Evolutionary conservation across 2,113 vertebrate species (phyloP).

Genomic region (Eudyptes chrysolophus): DNA sequence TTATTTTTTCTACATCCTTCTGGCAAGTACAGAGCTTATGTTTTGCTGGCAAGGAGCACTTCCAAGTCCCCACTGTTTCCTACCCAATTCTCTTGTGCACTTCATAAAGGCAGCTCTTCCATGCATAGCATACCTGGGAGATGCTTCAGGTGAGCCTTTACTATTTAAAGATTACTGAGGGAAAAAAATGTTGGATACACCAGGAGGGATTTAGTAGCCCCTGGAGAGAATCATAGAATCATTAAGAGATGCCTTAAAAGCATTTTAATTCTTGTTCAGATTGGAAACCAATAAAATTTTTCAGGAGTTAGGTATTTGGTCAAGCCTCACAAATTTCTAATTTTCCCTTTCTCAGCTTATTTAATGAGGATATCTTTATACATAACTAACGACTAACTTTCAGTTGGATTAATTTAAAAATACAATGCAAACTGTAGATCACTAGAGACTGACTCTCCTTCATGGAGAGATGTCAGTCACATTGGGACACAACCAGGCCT

Average conservation of each 20-base stretch:
- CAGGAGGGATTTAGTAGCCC: background rate
- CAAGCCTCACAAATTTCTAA: constrained; percentile 13
- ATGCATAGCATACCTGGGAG: background rate
- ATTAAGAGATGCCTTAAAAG: background rate
- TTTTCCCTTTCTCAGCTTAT: background rate
- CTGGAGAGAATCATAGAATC: background rate
- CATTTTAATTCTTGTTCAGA: constrained; percentile 1
- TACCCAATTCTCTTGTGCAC: background rate
- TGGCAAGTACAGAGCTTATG: background rate
- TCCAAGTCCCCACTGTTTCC: background rate
- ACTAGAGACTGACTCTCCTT: background rate
- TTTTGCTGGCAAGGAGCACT: background rate
- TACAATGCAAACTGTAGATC: background rate
- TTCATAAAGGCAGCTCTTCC: background rate
- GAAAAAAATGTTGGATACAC: background rate
- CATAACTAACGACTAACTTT: background rate
- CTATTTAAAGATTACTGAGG: background rate
- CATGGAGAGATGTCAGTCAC: background rate
- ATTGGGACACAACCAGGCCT: accelerated
- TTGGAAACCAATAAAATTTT: background rate
- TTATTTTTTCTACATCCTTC: background rate
- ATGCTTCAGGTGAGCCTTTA: background rate
- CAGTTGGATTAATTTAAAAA: background rate
- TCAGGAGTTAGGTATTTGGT: background rate
- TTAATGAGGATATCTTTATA: background rate